Conservation (phyloP, 2,113 vertebrate species). For the Equus quagga region DNA sequence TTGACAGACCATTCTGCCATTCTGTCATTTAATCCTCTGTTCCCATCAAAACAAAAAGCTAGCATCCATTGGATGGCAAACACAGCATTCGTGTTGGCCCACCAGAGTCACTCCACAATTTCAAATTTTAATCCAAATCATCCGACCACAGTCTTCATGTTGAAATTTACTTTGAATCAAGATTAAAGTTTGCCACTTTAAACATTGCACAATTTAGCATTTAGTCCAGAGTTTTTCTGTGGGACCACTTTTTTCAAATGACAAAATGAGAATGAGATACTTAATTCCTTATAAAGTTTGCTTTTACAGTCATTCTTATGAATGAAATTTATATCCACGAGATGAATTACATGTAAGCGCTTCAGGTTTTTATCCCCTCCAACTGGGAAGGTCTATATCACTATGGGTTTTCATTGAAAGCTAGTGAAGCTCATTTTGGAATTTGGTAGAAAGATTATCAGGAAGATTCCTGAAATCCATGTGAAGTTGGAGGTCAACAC, state of each 20-base stretch:
- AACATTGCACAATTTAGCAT: background rate
- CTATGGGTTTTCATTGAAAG: background rate
- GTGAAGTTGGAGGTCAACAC: background rate
- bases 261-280: accelerated
- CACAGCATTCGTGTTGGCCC: accelerated
- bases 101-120: accelerated
- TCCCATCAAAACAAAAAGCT: background rate
- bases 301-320: background rate
- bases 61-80: accelerated
- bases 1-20: no score
- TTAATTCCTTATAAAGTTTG: background rate
- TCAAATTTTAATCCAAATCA: background rate
- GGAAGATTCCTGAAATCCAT: background rate
- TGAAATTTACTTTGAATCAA: background rate
- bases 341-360: background rate
- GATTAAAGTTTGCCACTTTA: background rate
- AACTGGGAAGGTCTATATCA: no score
- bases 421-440: background rate
- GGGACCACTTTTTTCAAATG: accelerated
- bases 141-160: background rate
- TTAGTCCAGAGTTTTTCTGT: background rate
- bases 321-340: background rate
- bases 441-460: background rate
- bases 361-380: background rate
- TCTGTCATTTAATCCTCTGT: no score